Evolutionary conservation across 2,797 vertebrate genomes (phyloP).

Genomic region (Crypturellus tataupa): DNA sequence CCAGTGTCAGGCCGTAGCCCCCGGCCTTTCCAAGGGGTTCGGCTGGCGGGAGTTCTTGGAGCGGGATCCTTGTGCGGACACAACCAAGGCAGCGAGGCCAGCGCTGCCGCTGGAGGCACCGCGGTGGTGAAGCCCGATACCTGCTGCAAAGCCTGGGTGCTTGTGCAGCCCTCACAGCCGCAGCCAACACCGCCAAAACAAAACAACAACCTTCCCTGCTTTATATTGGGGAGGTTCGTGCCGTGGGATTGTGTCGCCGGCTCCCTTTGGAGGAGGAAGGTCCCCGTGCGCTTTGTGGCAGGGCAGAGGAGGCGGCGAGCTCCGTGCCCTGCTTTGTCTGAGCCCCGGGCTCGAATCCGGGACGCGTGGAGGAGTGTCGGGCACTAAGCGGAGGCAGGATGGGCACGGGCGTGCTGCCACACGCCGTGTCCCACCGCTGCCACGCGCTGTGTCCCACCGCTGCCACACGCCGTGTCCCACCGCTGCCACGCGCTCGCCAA

Average conservation of each 20-base stretch:
- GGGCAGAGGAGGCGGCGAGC: neutral
- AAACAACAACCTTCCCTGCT: neutral
- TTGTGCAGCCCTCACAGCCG: neutral
- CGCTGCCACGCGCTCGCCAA: too few relatives aligned
- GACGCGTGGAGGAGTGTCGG: too few relatives aligned
- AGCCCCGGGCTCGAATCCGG: neutral
- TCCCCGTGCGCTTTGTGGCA: accelerated
- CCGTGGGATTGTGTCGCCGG: neutral
- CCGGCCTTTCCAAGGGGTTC: neutral
- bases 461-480: neutral
- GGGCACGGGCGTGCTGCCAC: accelerated
- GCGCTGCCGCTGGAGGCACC: neutral
- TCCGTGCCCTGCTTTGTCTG: neutral
- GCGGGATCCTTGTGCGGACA: neutral
- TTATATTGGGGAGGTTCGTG: neutral
- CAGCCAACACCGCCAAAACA: accelerated
- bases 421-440: neutral
- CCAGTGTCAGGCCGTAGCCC: neutral
- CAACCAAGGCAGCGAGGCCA: accelerated
- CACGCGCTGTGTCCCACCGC: accelerated
- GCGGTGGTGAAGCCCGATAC: neutral
- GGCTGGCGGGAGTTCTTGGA: neutral
- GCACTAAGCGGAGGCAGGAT: accelerated
- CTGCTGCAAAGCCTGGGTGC: neutral
- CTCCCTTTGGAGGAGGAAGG: neutral